Evolutionary conservation across 2,888 invertebrate genomes (phyloP), one percentile per base, ranked within the genome.

Genomic region (Rhaphigaster nebulosa): DNA sequence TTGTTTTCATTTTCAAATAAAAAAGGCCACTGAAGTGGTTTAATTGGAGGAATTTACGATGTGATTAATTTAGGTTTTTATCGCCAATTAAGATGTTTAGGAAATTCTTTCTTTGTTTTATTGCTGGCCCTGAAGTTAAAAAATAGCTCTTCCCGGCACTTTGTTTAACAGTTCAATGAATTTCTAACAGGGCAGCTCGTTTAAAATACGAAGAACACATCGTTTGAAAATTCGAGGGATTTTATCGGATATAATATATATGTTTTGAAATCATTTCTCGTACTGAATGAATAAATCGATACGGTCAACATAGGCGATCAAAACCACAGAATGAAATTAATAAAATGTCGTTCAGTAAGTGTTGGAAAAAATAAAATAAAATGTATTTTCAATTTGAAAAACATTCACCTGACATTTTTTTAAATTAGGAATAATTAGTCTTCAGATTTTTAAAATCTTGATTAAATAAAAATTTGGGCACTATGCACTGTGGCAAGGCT

Each of bases 1-100:
- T 8, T 70, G 6, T 70, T 70, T 70, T 70, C 34, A 70, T 70
- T 70, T 70, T 70, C 70, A 70, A 70, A 70, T 70, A 70, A 70
- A 70, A 70, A 29, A 29, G n/a, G 20, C 70, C 34, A 34, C 34
- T 70, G 8, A 20, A 70, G 70, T 34, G 70, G 70, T 34, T 70
- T 34, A 34, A 70, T 70, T 70, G 18, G 6, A 70, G 1, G 70
- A 20, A 70, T 70, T 70, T 70, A 70, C 20, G 70, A 34, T 20
- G 70, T 34, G 70, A 70, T 34, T 70, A 70, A 34, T 34, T 70
- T 70, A 6, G 34, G 70, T 70, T 70, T 70, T 70, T 70, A 70
- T 70, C 1, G 34, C 70, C 70, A 34, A 70, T 70, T 34, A 34
- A 70, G 70, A 70, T 70, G 70, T 70, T 70, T 70, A 34, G 38